phyloP scores from a whole-genome alignment of 2,113 vertebrate species.

The Garra rufa region DNA sequence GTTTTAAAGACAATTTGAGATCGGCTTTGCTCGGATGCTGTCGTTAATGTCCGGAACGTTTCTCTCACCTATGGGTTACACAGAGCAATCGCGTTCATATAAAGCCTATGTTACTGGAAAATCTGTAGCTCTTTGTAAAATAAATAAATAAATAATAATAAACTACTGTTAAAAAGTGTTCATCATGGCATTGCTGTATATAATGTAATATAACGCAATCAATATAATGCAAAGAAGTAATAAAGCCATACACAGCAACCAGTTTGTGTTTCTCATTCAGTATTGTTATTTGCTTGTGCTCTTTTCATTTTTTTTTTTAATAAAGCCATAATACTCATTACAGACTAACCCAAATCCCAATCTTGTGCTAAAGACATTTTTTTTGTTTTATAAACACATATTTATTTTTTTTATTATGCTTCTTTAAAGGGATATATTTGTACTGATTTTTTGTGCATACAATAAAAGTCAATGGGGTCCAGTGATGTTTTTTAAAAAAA shows the following conservation, averaged over 20 bases:
- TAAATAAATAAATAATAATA: neutral
- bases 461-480: too few species aligned
- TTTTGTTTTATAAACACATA: neutral
- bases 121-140: neutral
- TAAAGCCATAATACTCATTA: too few species aligned
- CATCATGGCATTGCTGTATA: neutral
- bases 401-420: too few species aligned
- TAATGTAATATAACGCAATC: neutral
- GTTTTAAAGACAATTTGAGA: conserved; percentile 49
- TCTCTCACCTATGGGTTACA: neutral
- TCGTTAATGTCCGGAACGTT: conserved; percentile 47
- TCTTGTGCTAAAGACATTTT: neutral
- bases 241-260: too few species aligned
- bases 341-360: neutral
- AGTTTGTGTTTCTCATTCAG: too few species aligned
- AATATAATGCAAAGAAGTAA: too few species aligned
- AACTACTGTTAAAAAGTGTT: neutral
- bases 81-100: neutral
- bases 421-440: too few species aligned
- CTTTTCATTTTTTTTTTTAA: too few species aligned
- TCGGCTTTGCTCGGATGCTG: conserved; percentile 64
- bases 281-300: too few species aligned
- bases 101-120: neutral
- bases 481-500: too few species aligned
- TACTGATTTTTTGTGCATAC: neutral